phyloP scores from a whole-genome alignment of 2,797 vertebrate species.

The Xyrichtys novacula region DNA sequence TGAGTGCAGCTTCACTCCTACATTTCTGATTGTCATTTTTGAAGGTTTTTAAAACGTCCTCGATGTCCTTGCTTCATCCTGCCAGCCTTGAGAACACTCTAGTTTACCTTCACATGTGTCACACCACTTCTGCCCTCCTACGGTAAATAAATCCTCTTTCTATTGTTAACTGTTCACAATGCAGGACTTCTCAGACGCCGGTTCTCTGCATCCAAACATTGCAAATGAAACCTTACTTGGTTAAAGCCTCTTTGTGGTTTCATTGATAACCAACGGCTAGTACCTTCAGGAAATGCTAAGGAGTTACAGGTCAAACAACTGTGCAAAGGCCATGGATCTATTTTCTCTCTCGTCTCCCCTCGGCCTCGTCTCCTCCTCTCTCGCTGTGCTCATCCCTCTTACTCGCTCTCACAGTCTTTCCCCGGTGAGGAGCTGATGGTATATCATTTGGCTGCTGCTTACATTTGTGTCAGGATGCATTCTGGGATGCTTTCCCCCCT shows the following conservation, averaged over 20 bases:
- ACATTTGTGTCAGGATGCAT: constrained; percentile 55
- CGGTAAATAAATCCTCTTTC: not conserved
- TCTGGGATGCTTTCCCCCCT: constrained; percentile 38
- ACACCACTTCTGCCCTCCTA: not conserved
- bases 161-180: not conserved
- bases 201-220: constrained; percentile 7
- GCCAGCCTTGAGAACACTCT: not conserved
- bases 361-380: constrained; percentile 25
- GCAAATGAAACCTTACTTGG: constrained; percentile 12
- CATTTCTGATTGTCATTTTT: constrained; percentile 2
- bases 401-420: constrained; percentile 29
- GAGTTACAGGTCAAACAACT: constrained; percentile 41
- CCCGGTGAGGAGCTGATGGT: constrained; percentile 55
- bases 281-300: constrained; percentile 34
- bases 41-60: not conserved
- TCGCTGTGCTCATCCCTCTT: constrained; percentile 38
- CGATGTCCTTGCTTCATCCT: not conserved
- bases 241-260: constrained; percentile 22
- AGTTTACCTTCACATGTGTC: not conserved
- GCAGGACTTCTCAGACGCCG: not conserved
- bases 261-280: constrained; percentile 39
- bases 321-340: constrained; percentile 34
- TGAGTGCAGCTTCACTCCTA: not conserved
- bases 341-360: constrained; percentile 37
- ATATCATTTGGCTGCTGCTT: constrained; percentile 63